phyloP scores from a whole-genome alignment of 2,797 vertebrate genomes.

The Rhabdophis nuchalis region DNA sequence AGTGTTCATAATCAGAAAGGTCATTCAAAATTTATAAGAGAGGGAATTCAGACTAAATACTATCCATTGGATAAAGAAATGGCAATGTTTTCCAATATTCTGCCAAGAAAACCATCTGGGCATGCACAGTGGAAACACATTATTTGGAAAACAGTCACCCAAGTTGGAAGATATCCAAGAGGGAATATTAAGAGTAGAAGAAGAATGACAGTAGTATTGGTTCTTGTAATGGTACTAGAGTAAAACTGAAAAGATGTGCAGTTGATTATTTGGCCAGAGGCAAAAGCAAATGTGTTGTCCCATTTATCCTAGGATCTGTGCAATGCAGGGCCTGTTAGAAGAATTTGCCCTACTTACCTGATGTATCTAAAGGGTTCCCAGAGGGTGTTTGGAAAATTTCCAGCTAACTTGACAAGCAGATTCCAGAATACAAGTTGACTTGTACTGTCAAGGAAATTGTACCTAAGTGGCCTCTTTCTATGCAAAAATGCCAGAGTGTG shows the following conservation, averaged over 20 bases:
- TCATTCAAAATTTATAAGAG: neutral
- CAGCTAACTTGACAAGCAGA: neutral
- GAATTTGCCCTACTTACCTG: neutral
- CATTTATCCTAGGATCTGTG: neutral
- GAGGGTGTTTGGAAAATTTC: neutral
- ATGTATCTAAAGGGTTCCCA: neutral
- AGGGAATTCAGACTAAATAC: neutral
- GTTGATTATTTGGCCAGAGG: neutral
- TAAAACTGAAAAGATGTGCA: neutral
- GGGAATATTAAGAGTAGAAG: neutral
- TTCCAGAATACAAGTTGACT: neutral
- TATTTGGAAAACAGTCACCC: neutral
- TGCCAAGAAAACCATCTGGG: neutral
- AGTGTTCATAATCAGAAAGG: neutral
- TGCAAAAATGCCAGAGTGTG: neutral
- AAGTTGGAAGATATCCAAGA: neutral
- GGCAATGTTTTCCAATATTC: neutral
- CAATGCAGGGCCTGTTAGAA: neutral
- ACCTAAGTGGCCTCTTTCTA: neutral
- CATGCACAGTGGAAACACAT: neutral
- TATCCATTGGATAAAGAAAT: neutral
- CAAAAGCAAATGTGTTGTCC: neutral
- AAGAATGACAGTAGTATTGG: neutral
- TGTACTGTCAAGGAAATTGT: neutral
- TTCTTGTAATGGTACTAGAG: neutral